These are phyloP conservation scores for Adelges cooleyi DNA, from an alignment of 1,140 invertebrate species.

Conservation along the genomic window DNA sequence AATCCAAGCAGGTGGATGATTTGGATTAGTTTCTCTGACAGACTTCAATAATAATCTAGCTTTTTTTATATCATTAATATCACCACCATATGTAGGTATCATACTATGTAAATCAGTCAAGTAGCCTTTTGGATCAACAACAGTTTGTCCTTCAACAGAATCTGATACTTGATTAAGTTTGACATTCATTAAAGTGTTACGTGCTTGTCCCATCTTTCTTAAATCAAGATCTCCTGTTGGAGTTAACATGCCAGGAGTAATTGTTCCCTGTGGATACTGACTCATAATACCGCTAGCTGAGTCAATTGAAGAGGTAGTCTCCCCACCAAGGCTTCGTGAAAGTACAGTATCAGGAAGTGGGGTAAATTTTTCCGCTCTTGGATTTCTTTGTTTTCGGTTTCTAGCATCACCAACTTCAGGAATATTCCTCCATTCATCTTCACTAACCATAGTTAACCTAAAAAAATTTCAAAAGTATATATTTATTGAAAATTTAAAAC, in stretches of 20 bases:
- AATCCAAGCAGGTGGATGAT: conserved; percentile 98
- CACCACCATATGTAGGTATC: conserved; percentile 95
- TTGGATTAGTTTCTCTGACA: conserved; percentile 96
- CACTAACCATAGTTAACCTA: conserved; percentile 61
- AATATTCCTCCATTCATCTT: conserved; percentile 92
- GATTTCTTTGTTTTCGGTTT: conserved; percentile 92
- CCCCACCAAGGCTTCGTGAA: conserved; percentile 76
- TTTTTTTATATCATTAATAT: conserved; percentile 97
- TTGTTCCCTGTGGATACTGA: conserved; percentile 61
- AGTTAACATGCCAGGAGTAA: conserved; percentile 55
- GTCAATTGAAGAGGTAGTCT: conserved; percentile 70
- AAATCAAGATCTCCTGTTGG: conserved; percentile 89
- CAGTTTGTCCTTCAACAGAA: conserved; percentile 96
- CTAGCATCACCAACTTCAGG: conserved; percentile 99
- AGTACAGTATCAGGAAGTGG: conserved; percentile 94
- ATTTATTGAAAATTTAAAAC: too few relatives aligned
- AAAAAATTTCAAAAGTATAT: too few relatives aligned
- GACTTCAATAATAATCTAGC: conserved; percentile 92
- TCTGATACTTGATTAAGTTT: conserved; percentile 97
- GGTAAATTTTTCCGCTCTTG: conserved; percentile 90
- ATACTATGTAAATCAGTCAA: conserved; percentile 97
- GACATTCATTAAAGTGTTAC: conserved; percentile 99
- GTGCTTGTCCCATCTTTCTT: conserved; percentile 95
- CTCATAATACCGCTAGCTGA: conserved; percentile 70
- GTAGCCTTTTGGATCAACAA: conserved; percentile 99